These are phyloP conservation scores for Enchytraeus crypticus DNA, from an alignment of 2,888 invertebrate genomes.

Conservation along the genomic window DNA sequence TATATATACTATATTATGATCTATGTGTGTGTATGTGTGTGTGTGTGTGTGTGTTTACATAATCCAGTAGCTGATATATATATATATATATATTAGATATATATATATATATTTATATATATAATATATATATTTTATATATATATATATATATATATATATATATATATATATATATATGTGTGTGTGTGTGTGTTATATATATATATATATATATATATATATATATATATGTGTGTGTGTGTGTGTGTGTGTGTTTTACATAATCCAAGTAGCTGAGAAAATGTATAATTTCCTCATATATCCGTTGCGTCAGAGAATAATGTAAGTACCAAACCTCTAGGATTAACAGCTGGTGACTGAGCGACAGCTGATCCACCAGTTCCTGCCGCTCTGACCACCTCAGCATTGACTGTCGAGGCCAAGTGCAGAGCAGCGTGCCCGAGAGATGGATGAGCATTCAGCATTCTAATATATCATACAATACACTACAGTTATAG, in stretches of 20 bases:
- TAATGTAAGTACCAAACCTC: constrained; percentile 6
- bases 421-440: constrained; percentile 63
- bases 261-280: background rate
- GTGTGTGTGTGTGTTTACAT: too few species aligned
- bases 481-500: background rate
- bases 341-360: constrained; percentile 12
- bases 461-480: constrained; percentile 54
- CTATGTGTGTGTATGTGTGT: too few species aligned
- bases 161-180: too few species aligned
- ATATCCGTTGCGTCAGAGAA: background rate
- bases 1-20: too few species aligned
- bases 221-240: constrained; percentile 1
- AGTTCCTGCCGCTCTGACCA: constrained; percentile 21
- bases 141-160: background rate
- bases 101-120: constrained; percentile 1
- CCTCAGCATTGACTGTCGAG: constrained; percentile 52
- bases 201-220: background rate
- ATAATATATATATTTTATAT: background rate
- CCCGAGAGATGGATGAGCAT: constrained; percentile 62
- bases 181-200: constrained; percentile 1
- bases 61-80: too few species aligned
- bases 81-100: too few species aligned
- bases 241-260: background rate
- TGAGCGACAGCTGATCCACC: background rate
- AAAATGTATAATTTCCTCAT: background rate